Percentiles rank a stretch among this genome's conserved stretches.
Evolutionary conservation across 2,797 vertebrate species (phyloP).

Genomic region (Capromys pilorides): DNA sequence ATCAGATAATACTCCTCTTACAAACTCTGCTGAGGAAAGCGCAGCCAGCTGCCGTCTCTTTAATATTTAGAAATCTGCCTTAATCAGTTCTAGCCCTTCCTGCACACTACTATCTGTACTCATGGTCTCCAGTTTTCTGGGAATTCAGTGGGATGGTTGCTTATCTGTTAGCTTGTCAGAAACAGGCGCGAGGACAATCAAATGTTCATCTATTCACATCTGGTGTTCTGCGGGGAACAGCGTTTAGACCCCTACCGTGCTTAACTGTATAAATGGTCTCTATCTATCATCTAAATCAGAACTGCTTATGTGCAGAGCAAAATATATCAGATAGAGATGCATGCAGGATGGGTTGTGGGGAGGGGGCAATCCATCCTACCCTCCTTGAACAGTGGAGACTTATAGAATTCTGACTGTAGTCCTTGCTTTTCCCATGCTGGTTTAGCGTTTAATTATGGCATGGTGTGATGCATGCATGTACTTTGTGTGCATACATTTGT

Average conservation of each 20-base stretch:
- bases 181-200: slow-evolving; percentile 85
- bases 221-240: slow-evolving; percentile 85
- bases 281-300: slow-evolving; percentile 89
- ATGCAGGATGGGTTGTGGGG: slow-evolving; percentile 51
- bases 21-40: slow-evolving; percentile 82
- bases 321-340: slow-evolving; percentile 76
- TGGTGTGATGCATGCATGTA: not conserved
- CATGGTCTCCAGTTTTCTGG: slow-evolving; percentile 84
- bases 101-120: slow-evolving; percentile 82
- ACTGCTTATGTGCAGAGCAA: slow-evolving; percentile 81
- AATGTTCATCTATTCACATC: slow-evolving; percentile 87
- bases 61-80: slow-evolving; percentile 87
- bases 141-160: slow-evolving; percentile 85
- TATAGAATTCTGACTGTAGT: slow-evolving; percentile 63
- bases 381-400: not conserved
- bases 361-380: slow-evolving; percentile 34
- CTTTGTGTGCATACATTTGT: accelerated
- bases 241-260: slow-evolving; percentile 86
- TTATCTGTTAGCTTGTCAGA: slow-evolving; percentile 88
- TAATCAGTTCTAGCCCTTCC: slow-evolving; percentile 86
- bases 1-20: slow-evolving; percentile 81
- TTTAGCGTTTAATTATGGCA: slow-evolving; percentile 51
- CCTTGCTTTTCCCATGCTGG: slow-evolving; percentile 45
- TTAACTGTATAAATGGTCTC: slow-evolving; percentile 88
- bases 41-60: slow-evolving; percentile 84